phyloP scores from a whole-genome alignment of 2,888 invertebrate genomes.

The Sinelater perroti region DNA sequence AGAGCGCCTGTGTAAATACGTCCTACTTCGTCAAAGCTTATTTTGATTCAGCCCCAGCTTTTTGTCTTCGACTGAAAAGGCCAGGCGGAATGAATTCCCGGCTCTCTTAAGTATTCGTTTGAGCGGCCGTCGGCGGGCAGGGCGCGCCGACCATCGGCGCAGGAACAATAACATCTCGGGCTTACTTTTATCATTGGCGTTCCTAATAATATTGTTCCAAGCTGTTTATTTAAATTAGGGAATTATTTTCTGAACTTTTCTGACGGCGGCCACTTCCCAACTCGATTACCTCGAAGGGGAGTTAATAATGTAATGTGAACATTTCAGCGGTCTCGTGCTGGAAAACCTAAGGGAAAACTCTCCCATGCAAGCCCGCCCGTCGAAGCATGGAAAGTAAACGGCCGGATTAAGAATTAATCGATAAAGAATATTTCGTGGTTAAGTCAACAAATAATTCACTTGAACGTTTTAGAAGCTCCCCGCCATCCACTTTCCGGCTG shows the following conservation, averaged over 20 bases:
- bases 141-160: slow-evolving; percentile 31
- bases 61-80: slow-evolving; percentile 55
- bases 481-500: too few relatives aligned
- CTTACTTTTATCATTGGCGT: slow-evolving; percentile 55
- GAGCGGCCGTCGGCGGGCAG: slow-evolving; percentile 44
- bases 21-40: slow-evolving; percentile 51
- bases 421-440: too few relatives aligned
- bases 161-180: slow-evolving; percentile 57
- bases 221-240: slow-evolving; percentile 58
- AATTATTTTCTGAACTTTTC: slow-evolving; percentile 17
- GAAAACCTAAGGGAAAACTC: too few relatives aligned
- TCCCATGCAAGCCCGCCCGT: too few relatives aligned
- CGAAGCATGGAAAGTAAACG: too few relatives aligned
- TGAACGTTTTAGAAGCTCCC: too few relatives aligned
- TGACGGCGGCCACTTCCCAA: neutral
- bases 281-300: slow-evolving; percentile 2
- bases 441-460: too few relatives aligned
- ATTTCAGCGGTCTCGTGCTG: neutral
- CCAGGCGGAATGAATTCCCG: slow-evolving; percentile 55
- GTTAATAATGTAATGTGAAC: neutral
- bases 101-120: slow-evolving; percentile 56
- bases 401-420: too few relatives aligned
- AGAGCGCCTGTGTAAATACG: slow-evolving; percentile 55
- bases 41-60: slow-evolving; percentile 51
- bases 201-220: slow-evolving; percentile 56